Evolutionary conservation across 1,140 invertebrate genomes (phyloP), one percentile per base, ranked within the genome.

Genomic region (Sycophila sp.): DNA sequence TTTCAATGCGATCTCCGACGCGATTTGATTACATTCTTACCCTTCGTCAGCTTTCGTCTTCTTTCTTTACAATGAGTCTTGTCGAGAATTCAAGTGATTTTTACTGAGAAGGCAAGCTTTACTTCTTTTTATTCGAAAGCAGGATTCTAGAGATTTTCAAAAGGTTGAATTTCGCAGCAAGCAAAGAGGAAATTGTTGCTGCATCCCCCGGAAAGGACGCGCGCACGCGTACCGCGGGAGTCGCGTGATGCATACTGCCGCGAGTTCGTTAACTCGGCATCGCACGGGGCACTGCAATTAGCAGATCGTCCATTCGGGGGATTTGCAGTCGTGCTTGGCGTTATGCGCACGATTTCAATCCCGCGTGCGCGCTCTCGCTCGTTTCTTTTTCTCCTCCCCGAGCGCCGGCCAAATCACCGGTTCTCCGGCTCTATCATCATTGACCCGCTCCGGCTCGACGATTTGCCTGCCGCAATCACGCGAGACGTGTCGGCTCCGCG

Each of bases 351-450:
- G 17, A 68, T 68, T 68, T 59, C 38, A 59, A 68, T 68, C 64
- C 64, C 7, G n/a, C n/a, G n/a, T n/a, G n/a, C 13, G n/a, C 15
- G 19, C 5, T 28, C 26, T 67, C 22, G 7, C 36, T 45, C 6
- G n/a, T 59, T 40, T 40, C 7, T 42, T 15, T 40, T 4, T 7
- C 13, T 17, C 49, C n/a, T 2, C 42, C n/a, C 42, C 22, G 1
- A n/a, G n/a, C 38, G 17, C 30, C 32, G 15, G 3, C 58, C 40
- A 64, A 74, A 73, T 76, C 64, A 69, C 40, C 60, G 55, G 40
- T 45, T 74, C 26, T 38, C 19, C 15, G n/a, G 30, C 40, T 74
- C 69, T 68, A 72, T 76, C 75, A 77, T 77, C 66, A 73, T 63
- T 56, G 65, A 68, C 67, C 56, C 49, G 40, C 40, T 19, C 56